Percentiles rank a stretch among this genome's conserved stretches.
phyloP scores from a whole-genome alignment of 2,113 vertebrate genomes.

The Pontoporia blainvillei region DNA sequence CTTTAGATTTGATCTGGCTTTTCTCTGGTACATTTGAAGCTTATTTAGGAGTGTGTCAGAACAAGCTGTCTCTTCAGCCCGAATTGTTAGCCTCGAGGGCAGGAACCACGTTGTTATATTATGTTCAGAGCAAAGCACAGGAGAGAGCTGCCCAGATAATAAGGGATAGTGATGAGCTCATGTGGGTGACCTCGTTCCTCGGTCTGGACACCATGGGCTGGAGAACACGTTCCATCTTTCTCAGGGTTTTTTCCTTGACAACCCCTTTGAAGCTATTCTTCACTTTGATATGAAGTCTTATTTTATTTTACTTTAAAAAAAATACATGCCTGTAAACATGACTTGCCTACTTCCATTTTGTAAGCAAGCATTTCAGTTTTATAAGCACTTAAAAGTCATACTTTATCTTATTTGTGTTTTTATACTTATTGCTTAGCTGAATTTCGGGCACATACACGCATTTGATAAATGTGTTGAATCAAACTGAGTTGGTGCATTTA shows the following conservation, averaged over 20 bases:
- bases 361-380: background rate
- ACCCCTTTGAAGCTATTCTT: background rate
- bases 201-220: background rate
- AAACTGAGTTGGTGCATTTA: background rate
- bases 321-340: background rate
- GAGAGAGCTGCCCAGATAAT: constrained; percentile 16
- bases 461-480: constrained; percentile 6
- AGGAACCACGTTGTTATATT: background rate
- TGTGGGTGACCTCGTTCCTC: background rate
- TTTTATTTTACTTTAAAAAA: constrained; percentile 24
- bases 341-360: background rate
- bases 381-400: background rate
- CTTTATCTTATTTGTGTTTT: background rate
- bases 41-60: constrained; percentile 71
- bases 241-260: background rate
- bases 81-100: constrained; percentile 61
- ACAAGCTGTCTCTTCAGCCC: constrained; percentile 41
- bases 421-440: background rate
- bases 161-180: background rate
- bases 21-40: constrained; percentile 55
- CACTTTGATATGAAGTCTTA: background rate
- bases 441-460: background rate
- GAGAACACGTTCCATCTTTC: background rate
- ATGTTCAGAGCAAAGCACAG: constrained; percentile 25
- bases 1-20: constrained; percentile 55